phyloP scores from a whole-genome alignment of 2,113 vertebrate genomes.

The Psilopsiagon aymara region DNA sequence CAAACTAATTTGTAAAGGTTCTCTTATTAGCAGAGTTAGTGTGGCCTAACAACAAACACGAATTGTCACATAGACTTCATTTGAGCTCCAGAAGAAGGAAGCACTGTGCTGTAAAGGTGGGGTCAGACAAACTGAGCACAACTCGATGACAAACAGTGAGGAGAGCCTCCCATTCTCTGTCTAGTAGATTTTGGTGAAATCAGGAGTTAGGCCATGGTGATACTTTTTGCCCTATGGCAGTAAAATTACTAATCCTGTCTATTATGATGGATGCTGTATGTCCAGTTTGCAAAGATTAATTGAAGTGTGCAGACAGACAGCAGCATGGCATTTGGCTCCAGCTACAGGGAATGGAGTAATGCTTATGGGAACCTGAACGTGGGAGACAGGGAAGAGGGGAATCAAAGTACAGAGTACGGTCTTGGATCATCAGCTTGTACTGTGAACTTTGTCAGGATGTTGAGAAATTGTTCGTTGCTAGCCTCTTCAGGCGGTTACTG shows the following conservation, averaged over 20 bases:
- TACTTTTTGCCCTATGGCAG: background rate
- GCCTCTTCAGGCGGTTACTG: background rate
- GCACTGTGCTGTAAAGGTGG: rapidly evolving
- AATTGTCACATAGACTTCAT: background rate
- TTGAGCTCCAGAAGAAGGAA: background rate
- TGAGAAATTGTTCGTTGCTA: constrained; percentile 6
- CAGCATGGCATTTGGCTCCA: background rate
- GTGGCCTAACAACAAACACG: rapidly evolving
- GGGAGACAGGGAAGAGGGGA: background rate
- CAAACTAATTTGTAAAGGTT: background rate
- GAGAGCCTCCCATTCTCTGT: background rate
- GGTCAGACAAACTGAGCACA: background rate
- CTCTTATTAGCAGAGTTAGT: background rate
- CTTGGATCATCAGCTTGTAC: constrained; percentile 41
- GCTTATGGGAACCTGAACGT: background rate
- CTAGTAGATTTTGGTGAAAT: background rate
- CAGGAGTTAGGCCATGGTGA: background rate
- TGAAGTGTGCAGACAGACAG: background rate
- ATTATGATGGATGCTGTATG: background rate
- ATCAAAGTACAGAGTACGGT: constrained; percentile 48
- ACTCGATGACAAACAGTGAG: background rate
- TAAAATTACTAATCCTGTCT: background rate
- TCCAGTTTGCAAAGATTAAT: background rate
- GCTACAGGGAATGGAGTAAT: background rate
- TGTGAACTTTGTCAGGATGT: constrained; percentile 35